Percentiles rank a stretch among this genome's conserved stretches.
Conservation (phyloP, 2,888 invertebrate genomes). For the Xylophagus ater region DNA sequence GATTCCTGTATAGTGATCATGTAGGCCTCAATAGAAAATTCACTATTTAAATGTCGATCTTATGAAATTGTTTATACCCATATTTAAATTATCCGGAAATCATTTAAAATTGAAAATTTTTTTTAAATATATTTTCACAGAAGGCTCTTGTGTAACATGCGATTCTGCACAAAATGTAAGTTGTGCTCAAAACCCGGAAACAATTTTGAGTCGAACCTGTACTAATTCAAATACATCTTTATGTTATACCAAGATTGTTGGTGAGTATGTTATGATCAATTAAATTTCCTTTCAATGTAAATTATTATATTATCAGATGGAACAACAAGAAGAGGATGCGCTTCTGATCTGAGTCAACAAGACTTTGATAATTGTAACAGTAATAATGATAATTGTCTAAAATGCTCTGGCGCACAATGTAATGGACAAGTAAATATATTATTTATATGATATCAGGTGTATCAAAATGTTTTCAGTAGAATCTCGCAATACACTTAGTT, state of each 20-base stretch:
- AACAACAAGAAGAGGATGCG: conserved; percentile 31
- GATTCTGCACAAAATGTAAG: conserved; percentile 26
- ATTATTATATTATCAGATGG: conserved; percentile 24
- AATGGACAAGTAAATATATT: conserved; percentile 26
- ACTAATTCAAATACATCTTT: too few species aligned
- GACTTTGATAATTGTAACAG: neutral
- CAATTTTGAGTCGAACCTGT: conserved; percentile 22
- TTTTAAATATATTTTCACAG: conserved; percentile 3
- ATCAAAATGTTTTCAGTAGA: too few species aligned
- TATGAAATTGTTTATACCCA: too few species aligned
- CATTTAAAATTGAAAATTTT: too few species aligned
- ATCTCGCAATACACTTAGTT: too few species aligned
- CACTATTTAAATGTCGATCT: too few species aligned
- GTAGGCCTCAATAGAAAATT: too few species aligned
- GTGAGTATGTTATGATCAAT: too few species aligned
- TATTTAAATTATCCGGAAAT: too few species aligned
- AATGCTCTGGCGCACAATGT: conserved; percentile 26
- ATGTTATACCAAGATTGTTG: conserved; percentile 27
- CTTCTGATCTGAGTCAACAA: conserved; percentile 22
- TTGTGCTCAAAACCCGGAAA: conserved; percentile 29
- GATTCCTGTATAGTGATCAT: too few species aligned
- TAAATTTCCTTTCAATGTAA: too few species aligned
- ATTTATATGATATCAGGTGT: too few species aligned
- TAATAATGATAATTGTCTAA: neutral
- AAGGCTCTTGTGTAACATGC: conserved; percentile 34